phyloP scores from a whole-genome alignment of 2,113 vertebrate species.

The Blennius ocellaris region DNA sequence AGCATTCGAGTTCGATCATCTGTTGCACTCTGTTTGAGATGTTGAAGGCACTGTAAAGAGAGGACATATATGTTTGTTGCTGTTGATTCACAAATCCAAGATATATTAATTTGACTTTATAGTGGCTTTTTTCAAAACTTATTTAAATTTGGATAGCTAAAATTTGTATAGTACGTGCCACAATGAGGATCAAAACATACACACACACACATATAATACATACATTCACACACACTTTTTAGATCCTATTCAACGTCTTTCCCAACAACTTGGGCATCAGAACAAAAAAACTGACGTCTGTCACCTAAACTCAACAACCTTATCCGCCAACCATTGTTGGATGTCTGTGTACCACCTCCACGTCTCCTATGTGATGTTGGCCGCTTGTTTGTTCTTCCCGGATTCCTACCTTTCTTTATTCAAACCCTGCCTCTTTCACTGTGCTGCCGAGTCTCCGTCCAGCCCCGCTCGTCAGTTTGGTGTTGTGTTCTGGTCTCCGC shows the following conservation, averaged over 20 bases:
- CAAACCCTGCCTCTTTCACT: conserved; percentile 56
- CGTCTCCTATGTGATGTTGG: conserved; percentile 44
- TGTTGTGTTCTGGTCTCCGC: conserved; percentile 78
- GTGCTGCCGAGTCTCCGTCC: conserved; percentile 36
- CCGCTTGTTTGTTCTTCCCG: conserved; percentile 49
- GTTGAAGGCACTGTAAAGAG: no score
- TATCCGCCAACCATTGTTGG: conserved; percentile 15
- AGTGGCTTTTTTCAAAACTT: background rate
- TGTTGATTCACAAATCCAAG: background rate
- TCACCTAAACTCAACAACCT: conserved; percentile 8
- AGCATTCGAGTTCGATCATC: no score
- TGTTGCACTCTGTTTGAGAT: no score
- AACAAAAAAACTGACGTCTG: conserved; percentile 20
- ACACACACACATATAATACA: conserved; percentile 17
- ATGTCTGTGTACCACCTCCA: conserved; percentile 36
- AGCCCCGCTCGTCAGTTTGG: conserved; percentile 38
- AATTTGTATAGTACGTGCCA: background rate
- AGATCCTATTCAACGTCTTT: conserved; percentile 4
- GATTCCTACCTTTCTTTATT: conserved; percentile 30
- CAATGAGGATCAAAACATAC: background rate
- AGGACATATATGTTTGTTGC: no score
- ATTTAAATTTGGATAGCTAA: background rate
- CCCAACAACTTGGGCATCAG: conserved; percentile 9
- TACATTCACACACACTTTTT: conserved; percentile 1
- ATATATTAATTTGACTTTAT: background rate